These are phyloP conservation scores for Halcyon badia DNA, from an alignment of 2,797 vertebrate genomes.

Conservation along the genomic window DNA sequence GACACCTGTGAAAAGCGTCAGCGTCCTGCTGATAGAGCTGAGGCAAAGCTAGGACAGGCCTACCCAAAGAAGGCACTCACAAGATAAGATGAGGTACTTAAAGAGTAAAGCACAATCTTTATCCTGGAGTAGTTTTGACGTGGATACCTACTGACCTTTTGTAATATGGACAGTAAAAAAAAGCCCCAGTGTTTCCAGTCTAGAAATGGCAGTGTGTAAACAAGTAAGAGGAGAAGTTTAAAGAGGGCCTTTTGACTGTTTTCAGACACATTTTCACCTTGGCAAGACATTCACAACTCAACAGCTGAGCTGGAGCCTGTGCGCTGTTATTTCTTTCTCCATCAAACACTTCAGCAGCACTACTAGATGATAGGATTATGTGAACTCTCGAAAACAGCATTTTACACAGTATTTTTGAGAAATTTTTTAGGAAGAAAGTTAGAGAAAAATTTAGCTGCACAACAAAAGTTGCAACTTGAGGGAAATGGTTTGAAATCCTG, in stretches of 20 bases:
- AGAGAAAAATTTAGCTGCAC: constrained; percentile 21
- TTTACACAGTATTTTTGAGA: background rate
- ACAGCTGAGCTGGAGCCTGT: background rate
- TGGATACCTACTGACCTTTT: background rate
- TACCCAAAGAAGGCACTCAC: fast-evolving
- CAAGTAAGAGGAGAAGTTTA: background rate
- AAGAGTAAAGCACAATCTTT: background rate
- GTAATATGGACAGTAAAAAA: background rate
- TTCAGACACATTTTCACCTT: background rate
- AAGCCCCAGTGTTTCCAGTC: background rate
- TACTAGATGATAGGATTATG: background rate
- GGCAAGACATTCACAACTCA: background rate
- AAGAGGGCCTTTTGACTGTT: background rate
- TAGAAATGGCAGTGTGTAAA: background rate
- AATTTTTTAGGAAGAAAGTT: constrained; percentile 4
- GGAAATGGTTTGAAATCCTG: background rate
- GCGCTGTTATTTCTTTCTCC: fast-evolving
- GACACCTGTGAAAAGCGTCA: background rate
- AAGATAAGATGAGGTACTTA: background rate
- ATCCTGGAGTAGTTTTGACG: background rate
- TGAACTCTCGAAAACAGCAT: background rate
- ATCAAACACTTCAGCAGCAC: background rate
- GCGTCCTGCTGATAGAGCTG: background rate
- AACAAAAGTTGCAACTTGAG: constrained; percentile 11
- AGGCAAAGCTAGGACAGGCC: background rate